Percentiles rank a stretch among this genome's conserved stretches.
These are phyloP conservation scores for Pangasius sanitwongsei DNA, from an alignment of 2,797 vertebrate species.

Conservation along the genomic window DNA sequence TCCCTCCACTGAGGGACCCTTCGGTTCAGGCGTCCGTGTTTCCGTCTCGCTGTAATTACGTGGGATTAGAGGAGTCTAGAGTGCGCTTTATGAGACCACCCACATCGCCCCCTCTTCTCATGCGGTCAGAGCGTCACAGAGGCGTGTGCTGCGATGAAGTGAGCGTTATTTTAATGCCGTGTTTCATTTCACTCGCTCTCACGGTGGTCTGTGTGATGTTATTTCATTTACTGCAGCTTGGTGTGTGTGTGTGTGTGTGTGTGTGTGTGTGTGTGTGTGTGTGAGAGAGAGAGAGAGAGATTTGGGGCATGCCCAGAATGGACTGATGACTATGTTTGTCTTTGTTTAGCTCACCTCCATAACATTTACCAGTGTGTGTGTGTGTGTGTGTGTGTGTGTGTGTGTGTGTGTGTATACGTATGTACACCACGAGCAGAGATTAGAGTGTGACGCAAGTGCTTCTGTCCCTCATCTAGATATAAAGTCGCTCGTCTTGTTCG, in stretches of 20 bases:
- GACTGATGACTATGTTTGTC: background rate
- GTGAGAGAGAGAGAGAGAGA: no score
- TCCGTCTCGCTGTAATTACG: conserved; percentile 21
- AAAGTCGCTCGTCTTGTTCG: conserved; percentile 6
- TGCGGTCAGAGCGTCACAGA: conserved; percentile 4
- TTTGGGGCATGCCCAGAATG: background rate
- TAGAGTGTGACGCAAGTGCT: conserved; percentile 16
- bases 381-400: background rate
- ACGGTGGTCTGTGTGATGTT: conserved; percentile 38
- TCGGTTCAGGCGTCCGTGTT: conserved; percentile 8
- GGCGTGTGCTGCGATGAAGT: background rate
- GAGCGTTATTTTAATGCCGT: conserved; percentile 13
- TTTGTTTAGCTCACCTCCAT: background rate
- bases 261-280: background rate
- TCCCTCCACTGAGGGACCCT: background rate
- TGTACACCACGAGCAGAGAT: conserved; percentile 11
- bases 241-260: background rate
- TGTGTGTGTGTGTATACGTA: conserved; percentile 3
- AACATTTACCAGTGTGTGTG: conserved; percentile 8
- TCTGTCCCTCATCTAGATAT: conserved; percentile 21
- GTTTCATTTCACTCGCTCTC: conserved; percentile 13
- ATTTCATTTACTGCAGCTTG: background rate
- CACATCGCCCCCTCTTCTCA: background rate
- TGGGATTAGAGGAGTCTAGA: conserved; percentile 28
- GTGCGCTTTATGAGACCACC: conserved; percentile 21